phyloP scores from a whole-genome alignment of 1,140 invertebrate species.

The Myzus persicae region DNA sequence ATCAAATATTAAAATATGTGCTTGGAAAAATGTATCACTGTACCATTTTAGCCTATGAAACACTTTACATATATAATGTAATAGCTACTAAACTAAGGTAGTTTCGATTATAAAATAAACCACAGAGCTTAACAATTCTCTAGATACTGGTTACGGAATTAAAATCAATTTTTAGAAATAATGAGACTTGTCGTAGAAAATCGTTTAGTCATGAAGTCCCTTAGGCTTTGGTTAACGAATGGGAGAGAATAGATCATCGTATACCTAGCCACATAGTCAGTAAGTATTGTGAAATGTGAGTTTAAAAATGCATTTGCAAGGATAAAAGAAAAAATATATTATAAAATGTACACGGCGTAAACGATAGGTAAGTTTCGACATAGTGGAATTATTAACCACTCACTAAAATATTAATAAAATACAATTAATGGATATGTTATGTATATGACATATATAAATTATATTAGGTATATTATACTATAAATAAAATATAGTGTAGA shows the following conservation, averaged over 20 bases:
- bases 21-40: background rate
- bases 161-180: conserved; percentile 46
- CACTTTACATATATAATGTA: background rate
- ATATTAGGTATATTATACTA: background rate
- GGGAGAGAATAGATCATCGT: background rate
- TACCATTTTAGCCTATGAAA: background rate
- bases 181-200: conserved; percentile 22
- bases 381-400: background rate
- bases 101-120: conserved; percentile 5
- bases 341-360: background rate
- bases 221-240: background rate
- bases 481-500: no score
- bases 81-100: background rate
- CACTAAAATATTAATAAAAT: background rate
- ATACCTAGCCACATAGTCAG: background rate
- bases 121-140: background rate
- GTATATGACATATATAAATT: background rate
- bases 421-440: background rate
- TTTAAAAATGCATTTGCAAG: background rate
- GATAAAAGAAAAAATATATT: background rate
- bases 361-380: background rate
- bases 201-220: conserved; percentile 34
- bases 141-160: conserved; percentile 26
- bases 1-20: background rate
- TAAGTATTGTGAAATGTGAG: background rate